Conservation (phyloP, 2,797 vertebrate species). For the Sebastes iracundus region DNA sequence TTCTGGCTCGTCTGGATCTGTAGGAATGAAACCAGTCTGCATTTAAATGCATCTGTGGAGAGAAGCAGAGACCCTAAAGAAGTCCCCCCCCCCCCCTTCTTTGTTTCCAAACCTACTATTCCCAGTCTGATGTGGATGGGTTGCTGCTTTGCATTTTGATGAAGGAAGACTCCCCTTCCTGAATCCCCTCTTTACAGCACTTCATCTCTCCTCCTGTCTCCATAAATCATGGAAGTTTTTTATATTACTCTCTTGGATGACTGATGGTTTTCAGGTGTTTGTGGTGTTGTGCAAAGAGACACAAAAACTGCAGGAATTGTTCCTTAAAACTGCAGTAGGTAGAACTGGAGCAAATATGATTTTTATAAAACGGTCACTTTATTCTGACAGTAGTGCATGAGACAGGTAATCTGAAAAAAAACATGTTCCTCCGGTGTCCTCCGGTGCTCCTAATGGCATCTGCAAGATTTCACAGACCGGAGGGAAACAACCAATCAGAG, state of each 20-base stretch:
- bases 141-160: slow-evolving; percentile 64
- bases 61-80: slow-evolving; percentile 25
- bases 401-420: not conserved
- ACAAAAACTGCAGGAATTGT: slow-evolving; percentile 1
- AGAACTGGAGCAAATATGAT: too few species aligned
- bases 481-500: too few species aligned
- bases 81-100: not conserved
- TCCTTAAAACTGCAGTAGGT: not conserved
- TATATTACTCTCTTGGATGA: slow-evolving; percentile 21
- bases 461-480: too few species aligned
- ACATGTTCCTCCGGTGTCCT: not conserved
- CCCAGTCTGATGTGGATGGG: slow-evolving; percentile 40
- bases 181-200: slow-evolving; percentile 10
- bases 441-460: too few species aligned
- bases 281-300: not conserved
- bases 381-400: too few species aligned
- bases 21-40: slow-evolving; percentile 21
- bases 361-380: too few species aligned
- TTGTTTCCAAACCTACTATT: slow-evolving; percentile 53
- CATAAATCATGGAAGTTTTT: not conserved
- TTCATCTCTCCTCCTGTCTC: slow-evolving; percentile 31
- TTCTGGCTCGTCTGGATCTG: slow-evolving; percentile 29
- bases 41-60: slow-evolving; percentile 52
- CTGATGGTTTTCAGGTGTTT: slow-evolving; percentile 2
- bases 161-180: slow-evolving; percentile 23